Evolutionary conservation across 2,113 vertebrate species (phyloP), one percentile per base, ranked within the genome.

Genomic region (Casuarius casuarius): DNA sequence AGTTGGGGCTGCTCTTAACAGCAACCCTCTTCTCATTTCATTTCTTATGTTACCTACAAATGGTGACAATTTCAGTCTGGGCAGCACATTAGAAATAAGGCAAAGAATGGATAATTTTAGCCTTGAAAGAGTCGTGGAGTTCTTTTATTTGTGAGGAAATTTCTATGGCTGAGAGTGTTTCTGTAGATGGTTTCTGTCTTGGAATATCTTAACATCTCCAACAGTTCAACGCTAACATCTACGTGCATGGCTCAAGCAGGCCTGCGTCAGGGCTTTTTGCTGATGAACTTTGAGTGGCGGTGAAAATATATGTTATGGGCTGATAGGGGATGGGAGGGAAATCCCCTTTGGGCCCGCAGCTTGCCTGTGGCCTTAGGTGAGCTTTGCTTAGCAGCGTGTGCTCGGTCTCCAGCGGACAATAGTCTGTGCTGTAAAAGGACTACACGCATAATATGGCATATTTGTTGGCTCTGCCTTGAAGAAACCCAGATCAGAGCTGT

Each of bases 301-400:
- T 14, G 22, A 80, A 89, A 92, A 95, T 71, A 22, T 63, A 89
- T 29, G 16, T 72, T 81, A 16, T n/a, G 61, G 68, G 22, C 59
- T 56, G 63, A 73, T 70, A 93, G 89, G 78, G 13, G 35, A 84
- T 66, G 81, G 71, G 78, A 80, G 92, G 84, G 62, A 65, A 84
- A 75, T n/a, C 26, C 66, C 71, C 71, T 63, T 49, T 67, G 63
- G 80, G 35, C 19, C 12, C 78, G 80, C 33, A 1, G 35, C 49
- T 81, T 63, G 84, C 28, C 92, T 92, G 94, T 91, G 94, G 84
- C 80, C 85, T 66, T 86, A 97, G 96, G 94, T 96, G 95, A 97
- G 91, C 84, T 90, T 96, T 89, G n/a, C 90, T 94, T 91, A 79
- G 73, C n/a, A 56, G 66, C 89, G 76, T 95, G 89, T 82, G 81